Evolutionary conservation across 2,888 invertebrate genomes (phyloP).

Genomic region (Schrankia costaestrigalis): DNA sequence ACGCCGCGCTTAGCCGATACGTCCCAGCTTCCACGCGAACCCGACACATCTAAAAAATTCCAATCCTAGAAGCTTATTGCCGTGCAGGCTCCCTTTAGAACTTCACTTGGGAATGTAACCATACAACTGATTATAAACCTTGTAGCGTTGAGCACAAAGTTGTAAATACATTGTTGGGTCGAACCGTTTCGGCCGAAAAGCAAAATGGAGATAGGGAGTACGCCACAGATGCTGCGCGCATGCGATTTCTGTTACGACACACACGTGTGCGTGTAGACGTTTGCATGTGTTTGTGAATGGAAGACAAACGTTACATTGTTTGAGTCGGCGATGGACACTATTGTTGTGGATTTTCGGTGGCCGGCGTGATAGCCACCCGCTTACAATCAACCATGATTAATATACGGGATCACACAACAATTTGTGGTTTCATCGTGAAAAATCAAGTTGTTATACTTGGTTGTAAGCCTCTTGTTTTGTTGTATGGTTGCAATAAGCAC

Average conservation of each 20-base stretch:
- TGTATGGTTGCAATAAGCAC: too few species aligned
- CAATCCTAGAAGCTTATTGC: conserved; percentile 74
- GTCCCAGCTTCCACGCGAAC: conserved; percentile 61
- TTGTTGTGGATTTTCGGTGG: conserved; percentile 61
- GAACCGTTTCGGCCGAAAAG: conserved; percentile 29
- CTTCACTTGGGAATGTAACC: conserved; percentile 25
- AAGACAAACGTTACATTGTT: conserved; percentile 57
- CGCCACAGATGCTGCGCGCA: conserved; percentile 78
- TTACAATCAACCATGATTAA: conserved; percentile 54
- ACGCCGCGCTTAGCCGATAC: conserved; percentile 41
- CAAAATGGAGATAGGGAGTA: conserved; percentile 56
- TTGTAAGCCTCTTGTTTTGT: neutral
- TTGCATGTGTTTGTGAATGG: conserved; percentile 42
- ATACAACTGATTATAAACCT: neutral
- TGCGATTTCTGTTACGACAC: conserved; percentile 56
- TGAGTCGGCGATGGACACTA: conserved; percentile 59
- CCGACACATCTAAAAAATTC: conserved; percentile 74
- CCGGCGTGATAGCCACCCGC: conserved; percentile 46
- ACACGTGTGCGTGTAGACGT: conserved; percentile 33
- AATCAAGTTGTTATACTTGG: neutral
- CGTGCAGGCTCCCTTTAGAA: conserved; percentile 57
- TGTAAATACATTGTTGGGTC: conserved; percentile 13
- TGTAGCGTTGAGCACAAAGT: conserved; percentile 7
- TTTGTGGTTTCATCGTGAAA: conserved; percentile 14
- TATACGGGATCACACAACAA: conserved; percentile 32